Conservation (phyloP, 2,888 invertebrate genomes). For the Sphaerophoria rueppellii region DNA sequence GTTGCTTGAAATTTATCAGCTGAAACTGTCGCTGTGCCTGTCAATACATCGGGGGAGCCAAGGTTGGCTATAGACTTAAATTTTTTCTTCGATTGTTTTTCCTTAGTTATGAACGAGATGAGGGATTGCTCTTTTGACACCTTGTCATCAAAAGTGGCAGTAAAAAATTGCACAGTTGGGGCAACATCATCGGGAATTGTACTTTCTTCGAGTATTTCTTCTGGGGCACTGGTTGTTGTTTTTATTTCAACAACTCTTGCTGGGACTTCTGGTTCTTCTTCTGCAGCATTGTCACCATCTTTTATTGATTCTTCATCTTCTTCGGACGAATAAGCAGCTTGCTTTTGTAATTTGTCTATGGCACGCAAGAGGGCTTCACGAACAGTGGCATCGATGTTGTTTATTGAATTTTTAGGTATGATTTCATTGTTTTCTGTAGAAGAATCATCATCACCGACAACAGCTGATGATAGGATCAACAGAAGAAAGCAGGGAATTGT, state of each 20-base stretch:
- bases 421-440: slow-evolving; percentile 81
- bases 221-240: slow-evolving; percentile 73
- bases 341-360: slow-evolving; percentile 88
- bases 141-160: slow-evolving; percentile 81
- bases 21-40: slow-evolving; percentile 44
- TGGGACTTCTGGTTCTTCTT: slow-evolving; percentile 75
- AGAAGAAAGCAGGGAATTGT: slow-evolving; percentile 45
- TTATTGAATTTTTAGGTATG: slow-evolving; percentile 84
- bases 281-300: slow-evolving; percentile 74
- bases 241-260: slow-evolving; percentile 78
- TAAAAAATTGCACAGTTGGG: slow-evolving; percentile 84
- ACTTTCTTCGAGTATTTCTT: slow-evolving; percentile 83
- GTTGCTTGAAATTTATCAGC: slow-evolving; percentile 79
- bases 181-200: slow-evolving; percentile 81
- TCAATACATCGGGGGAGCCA: slow-evolving; percentile 68
- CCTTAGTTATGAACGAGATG: slow-evolving; percentile 78
- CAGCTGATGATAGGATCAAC: slow-evolving; percentile 37
- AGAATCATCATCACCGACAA: slow-evolving; percentile 75
- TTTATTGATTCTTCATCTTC: slow-evolving; percentile 62
- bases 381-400: slow-evolving; percentile 87
- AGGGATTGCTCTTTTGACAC: slow-evolving; percentile 79
- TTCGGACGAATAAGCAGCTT: slow-evolving; percentile 81
- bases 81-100: slow-evolving; percentile 77
- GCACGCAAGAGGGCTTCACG: slow-evolving; percentile 90
- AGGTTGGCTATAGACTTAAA: slow-evolving; percentile 42